phyloP scores from a whole-genome alignment of 2,113 vertebrate species.

The Miniopterus natalensis region DNA sequence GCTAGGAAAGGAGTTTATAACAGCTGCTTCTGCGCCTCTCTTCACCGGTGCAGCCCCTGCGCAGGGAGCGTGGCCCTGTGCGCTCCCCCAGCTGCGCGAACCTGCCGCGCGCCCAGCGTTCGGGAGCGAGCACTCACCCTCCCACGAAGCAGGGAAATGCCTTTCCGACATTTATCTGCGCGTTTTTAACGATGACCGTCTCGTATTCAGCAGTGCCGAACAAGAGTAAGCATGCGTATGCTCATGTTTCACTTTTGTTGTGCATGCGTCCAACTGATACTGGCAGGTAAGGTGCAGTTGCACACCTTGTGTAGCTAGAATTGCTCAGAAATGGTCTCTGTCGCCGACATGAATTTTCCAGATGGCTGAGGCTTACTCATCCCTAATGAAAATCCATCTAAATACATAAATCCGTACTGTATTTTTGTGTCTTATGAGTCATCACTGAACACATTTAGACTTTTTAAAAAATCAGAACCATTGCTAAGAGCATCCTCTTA shows the following conservation, averaged over 20 bases:
- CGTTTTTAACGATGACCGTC: not conserved
- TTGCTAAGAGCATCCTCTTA: not conserved
- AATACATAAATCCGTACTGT: not conserved
- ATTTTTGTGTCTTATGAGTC: constrained; percentile 43
- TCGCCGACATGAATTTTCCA: not conserved
- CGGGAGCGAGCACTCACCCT: not conserved
- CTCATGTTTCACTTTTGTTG: not conserved
- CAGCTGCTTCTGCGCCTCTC: not conserved
- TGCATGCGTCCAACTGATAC: not conserved
- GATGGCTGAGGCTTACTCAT: not conserved
- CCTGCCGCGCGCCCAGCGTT: not conserved
- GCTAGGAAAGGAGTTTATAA: not conserved
- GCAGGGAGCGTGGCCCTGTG: not conserved
- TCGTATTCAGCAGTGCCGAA: not conserved
- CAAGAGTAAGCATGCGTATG: not conserved
- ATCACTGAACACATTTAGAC: not conserved
- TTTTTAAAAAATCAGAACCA: not conserved
- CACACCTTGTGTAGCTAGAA: not conserved
- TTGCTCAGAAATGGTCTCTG: not conserved
- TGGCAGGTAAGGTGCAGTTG: no score
- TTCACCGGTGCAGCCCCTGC: not conserved
- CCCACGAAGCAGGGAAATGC: not conserved
- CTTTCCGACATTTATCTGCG: not conserved
- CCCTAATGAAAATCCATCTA: not conserved
- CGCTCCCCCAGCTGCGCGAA: not conserved